phyloP scores from a whole-genome alignment of 1,140 invertebrate genomes.

The Lucilia sericata region DNA sequence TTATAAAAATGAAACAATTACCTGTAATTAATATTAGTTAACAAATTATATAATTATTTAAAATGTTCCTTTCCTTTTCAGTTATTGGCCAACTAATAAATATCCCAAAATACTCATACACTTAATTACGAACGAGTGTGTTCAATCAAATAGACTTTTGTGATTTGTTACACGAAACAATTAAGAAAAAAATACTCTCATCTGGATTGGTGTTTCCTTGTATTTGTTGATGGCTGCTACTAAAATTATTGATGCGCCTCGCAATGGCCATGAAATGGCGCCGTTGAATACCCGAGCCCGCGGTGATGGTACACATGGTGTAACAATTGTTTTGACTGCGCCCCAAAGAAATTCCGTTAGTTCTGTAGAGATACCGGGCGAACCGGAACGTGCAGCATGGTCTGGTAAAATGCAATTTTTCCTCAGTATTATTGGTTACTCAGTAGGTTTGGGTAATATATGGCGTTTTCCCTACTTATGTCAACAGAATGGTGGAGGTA shows the following conservation, averaged over 20 bases:
- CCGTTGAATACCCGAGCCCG: slow-evolving; percentile 77
- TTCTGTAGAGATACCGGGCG: slow-evolving; percentile 67
- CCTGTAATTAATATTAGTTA: no score
- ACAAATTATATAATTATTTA: no score
- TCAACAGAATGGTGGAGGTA: slow-evolving; percentile 95
- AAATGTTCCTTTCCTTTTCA: background rate
- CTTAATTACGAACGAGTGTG: background rate
- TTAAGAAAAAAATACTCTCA: background rate
- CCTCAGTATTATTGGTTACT: slow-evolving; percentile 90
- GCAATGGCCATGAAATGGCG: slow-evolving; percentile 80
- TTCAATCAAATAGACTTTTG: slow-evolving; percentile 21
- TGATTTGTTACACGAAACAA: background rate
- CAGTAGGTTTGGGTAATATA: slow-evolving; percentile 91
- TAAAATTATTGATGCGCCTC: slow-evolving; percentile 66
- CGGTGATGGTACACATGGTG: slow-evolving; percentile 73
- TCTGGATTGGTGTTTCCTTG: background rate
- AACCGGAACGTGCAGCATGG: slow-evolving; percentile 79
- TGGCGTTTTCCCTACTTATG: slow-evolving; percentile 96
- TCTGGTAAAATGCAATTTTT: slow-evolving; percentile 91
- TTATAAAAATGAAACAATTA: no score
- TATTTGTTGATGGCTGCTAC: slow-evolving; percentile 64
- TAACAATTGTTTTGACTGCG: slow-evolving; percentile 74
- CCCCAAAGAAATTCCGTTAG: slow-evolving; percentile 70
- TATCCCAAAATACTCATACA: no score
- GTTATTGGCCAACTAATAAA: background rate